Evolutionary conservation across 1,140 invertebrate species (phyloP).

Genomic region (Oedothorax gibbosus): DNA sequence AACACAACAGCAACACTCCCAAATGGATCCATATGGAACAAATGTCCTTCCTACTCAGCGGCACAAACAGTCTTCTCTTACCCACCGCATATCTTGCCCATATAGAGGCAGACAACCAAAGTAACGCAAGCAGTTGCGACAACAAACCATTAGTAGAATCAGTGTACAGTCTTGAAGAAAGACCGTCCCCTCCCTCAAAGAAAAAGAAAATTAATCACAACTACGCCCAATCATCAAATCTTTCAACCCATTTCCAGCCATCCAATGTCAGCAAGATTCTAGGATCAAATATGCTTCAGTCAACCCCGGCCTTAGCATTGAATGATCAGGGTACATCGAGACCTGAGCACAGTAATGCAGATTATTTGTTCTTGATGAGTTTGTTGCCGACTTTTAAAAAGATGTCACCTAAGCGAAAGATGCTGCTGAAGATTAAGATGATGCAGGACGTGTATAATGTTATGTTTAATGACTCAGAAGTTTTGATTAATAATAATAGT

Average conservation of each 20-base stretch:
- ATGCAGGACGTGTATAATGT: slow-evolving; percentile 27
- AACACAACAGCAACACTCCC: not conserved
- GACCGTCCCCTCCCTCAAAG: not conserved
- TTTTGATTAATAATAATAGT: not conserved
- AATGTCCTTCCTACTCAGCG: slow-evolving; percentile 33
- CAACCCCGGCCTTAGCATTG: not conserved
- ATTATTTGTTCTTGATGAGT: slow-evolving; percentile 31
- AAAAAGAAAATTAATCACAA: not conserved
- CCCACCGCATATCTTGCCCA: slow-evolving; percentile 19
- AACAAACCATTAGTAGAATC: slow-evolving; percentile 22
- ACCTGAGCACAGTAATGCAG: slow-evolving; percentile 10
- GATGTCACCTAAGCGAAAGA: slow-evolving; percentile 14
- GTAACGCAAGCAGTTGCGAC: not conserved
- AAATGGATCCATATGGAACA: slow-evolving; percentile 25
- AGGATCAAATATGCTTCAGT: not conserved
- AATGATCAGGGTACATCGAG: not conserved
- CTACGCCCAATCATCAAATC: not conserved
- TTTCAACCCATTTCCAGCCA: not conserved
- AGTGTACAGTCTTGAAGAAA: not conserved
- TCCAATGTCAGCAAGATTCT: not conserved
- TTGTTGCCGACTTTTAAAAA: slow-evolving; percentile 34
- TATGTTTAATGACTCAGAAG: not conserved
- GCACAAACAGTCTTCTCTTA: slow-evolving; percentile 6
- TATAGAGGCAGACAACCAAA: not conserved
- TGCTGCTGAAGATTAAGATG: slow-evolving; percentile 25